Percentiles rank a stretch among this genome's conserved stretches.
Evolutionary conservation across 2,113 vertebrate genomes (phyloP).

Genomic region (Piprites chloris): DNA sequence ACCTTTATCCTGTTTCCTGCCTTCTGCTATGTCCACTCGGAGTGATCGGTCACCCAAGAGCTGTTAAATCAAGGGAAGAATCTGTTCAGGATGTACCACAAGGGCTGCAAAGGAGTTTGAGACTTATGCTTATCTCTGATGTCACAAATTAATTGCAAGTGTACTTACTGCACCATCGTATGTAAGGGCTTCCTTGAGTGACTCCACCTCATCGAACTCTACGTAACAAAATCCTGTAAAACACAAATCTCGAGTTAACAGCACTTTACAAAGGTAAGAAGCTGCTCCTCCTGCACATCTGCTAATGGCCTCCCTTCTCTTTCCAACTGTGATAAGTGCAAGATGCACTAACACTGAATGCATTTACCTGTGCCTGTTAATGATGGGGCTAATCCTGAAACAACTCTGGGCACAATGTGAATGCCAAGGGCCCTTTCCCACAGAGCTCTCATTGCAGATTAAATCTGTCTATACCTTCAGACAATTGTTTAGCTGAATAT

Average conservation of each 20-base stretch:
- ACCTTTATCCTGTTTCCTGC: slow-evolving; percentile 91
- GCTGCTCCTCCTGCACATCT: neutral
- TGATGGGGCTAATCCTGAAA: neutral
- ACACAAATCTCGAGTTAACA: slow-evolving; percentile 1
- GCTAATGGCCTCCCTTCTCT: neutral
- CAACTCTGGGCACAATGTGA: neutral
- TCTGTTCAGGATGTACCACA: neutral
- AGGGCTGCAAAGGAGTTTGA: neutral
- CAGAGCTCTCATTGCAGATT: neutral
- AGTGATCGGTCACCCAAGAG: slow-evolving; percentile 86
- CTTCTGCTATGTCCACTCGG: slow-evolving; percentile 97
- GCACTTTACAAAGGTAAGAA: neutral
- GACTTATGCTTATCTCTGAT: neutral
- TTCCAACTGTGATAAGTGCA: neutral
- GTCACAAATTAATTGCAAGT: neutral
- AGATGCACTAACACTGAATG: neutral
- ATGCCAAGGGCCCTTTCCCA: neutral
- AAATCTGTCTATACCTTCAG: neutral
- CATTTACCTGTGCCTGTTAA: neutral
- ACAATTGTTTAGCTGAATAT: neutral
- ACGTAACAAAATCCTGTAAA: slow-evolving; percentile 98
- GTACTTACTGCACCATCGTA: slow-evolving; percentile 96
- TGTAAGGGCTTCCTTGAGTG: slow-evolving; percentile 95
- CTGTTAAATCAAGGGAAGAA: slow-evolving; percentile 71
- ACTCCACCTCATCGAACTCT: slow-evolving; percentile 97